These are phyloP conservation scores for Lasioglossum zephyrum DNA, from an alignment of 2,888 invertebrate genomes.

Conservation along the genomic window DNA sequence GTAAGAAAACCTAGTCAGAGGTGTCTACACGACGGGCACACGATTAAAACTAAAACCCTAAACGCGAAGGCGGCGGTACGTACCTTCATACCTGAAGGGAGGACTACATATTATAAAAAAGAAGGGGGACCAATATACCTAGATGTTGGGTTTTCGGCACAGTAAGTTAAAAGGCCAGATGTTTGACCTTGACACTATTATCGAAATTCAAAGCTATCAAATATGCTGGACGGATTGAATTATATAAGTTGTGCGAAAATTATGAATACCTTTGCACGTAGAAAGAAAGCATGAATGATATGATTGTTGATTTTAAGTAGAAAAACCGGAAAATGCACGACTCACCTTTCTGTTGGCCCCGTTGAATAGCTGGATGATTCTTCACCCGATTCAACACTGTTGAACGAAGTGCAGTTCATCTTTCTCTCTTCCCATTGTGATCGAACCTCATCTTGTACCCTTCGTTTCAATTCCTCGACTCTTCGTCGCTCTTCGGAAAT, in stretches of 20 bases:
- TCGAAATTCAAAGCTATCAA: not conserved
- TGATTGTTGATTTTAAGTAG: not conserved
- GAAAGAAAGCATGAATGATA: not conserved
- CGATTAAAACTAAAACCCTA: no score
- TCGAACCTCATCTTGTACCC: constrained; percentile 95
- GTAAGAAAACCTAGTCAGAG: no score
- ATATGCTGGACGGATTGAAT: not conserved
- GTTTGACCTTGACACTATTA: no score
- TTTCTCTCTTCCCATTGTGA: constrained; percentile 92
- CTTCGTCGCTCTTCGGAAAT: constrained; percentile 96
- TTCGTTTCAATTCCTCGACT: constrained; percentile 93
- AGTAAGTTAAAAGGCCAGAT: no score
- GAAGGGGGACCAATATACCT: no score
- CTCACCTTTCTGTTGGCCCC: constrained; percentile 86
- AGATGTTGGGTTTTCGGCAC: no score
- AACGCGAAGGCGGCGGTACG: no score
- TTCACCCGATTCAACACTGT: constrained; percentile 87
- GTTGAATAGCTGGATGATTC: constrained; percentile 87
- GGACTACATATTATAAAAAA: no score
- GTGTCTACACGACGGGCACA: no score
- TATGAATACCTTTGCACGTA: not conserved
- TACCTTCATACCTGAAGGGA: no score
- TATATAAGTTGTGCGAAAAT: not conserved
- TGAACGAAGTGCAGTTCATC: constrained; percentile 88
- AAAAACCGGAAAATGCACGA: constrained; percentile 4